A percentile compares a stretch with the other conserved stretches of the same genome.
Evolutionary conservation across 2,888 invertebrate species (phyloP).

Genomic region (Tinea pellionella): DNA sequence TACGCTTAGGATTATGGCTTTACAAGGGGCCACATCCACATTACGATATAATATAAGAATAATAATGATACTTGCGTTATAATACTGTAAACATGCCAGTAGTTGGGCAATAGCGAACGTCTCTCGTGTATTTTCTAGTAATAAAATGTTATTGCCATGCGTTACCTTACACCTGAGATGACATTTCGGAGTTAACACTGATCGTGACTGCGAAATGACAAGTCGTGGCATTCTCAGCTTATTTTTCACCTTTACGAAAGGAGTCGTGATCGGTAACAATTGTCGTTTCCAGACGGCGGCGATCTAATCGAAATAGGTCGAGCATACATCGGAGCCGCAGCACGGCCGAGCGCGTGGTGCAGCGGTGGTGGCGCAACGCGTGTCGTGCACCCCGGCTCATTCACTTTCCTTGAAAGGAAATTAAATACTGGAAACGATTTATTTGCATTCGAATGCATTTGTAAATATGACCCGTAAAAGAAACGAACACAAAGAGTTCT

Average conservation of each 20-base stretch:
- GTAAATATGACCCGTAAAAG: neutral
- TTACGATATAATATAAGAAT: neutral
- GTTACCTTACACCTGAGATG: slow-evolving; percentile 30
- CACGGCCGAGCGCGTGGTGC: slow-evolving; percentile 3
- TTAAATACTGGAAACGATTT: neutral
- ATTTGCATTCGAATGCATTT: slow-evolving; percentile 6
- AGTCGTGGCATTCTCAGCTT: slow-evolving; percentile 64
- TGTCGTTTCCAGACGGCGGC: slow-evolving; percentile 34
- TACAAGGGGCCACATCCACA: slow-evolving; percentile 11
- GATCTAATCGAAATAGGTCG: slow-evolving; percentile 56
- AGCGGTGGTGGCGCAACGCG: slow-evolving; percentile 1
- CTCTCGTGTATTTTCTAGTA: slow-evolving; percentile 6
- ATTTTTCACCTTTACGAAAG: slow-evolving; percentile 65
- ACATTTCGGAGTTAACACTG: slow-evolving; percentile 42
- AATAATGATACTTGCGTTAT: slow-evolving; percentile 9
- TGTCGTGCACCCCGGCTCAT: neutral
- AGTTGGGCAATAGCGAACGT: slow-evolving; percentile 5
- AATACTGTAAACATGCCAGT: slow-evolving; percentile 3
- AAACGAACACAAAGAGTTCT: neutral
- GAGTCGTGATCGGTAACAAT: slow-evolving; percentile 63
- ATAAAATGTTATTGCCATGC: slow-evolving; percentile 1
- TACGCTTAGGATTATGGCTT: slow-evolving; percentile 15
- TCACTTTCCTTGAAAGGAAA: slow-evolving; percentile 13
- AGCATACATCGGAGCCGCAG: slow-evolving; percentile 15
- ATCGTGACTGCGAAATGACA: slow-evolving; percentile 64